phyloP scores from a whole-genome alignment of 2,797 vertebrate genomes.

The Melanogrammus aeglefinus region DNA sequence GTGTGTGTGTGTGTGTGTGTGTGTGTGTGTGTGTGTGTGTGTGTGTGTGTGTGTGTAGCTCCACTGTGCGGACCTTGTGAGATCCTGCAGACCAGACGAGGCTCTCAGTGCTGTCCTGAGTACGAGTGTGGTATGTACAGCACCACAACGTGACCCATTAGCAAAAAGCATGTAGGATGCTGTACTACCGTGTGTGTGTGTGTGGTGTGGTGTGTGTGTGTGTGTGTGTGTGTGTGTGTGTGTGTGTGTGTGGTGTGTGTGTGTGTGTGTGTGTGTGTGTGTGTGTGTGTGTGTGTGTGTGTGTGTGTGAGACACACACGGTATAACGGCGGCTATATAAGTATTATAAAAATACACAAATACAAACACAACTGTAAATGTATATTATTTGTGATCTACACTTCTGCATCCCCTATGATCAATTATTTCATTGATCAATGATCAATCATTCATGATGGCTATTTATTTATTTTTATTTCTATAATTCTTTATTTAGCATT shows the following conservation, averaged over 20 bases:
- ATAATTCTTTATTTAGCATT: no score
- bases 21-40: slow-evolving; percentile 9
- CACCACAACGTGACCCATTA: not conserved
- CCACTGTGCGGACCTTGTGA: slow-evolving; percentile 85
- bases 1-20: slow-evolving; percentile 3
- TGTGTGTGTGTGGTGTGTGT: no score
- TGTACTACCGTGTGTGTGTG: not conserved
- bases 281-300: not conserved
- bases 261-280: no score
- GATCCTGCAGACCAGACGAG: slow-evolving; percentile 75
- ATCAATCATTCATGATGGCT: no score
- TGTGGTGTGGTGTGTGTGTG: no score
- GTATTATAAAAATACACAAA: no score
- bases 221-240: not conserved
- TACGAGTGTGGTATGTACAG: slow-evolving; percentile 87
- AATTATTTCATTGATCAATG: no score
- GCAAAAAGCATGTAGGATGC: not conserved
- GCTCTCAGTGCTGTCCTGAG: slow-evolving; percentile 83
- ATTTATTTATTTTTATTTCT: no score
- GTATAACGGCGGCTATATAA: no score
- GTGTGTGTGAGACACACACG: no score
- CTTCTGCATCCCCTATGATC: not conserved
- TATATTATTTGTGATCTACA: not conserved
- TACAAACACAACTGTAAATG: no score
- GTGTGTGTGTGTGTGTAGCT: slow-evolving; percentile 63